Conservation (phyloP, 2,797 vertebrate species). For the Limosa lapponica region DNA sequence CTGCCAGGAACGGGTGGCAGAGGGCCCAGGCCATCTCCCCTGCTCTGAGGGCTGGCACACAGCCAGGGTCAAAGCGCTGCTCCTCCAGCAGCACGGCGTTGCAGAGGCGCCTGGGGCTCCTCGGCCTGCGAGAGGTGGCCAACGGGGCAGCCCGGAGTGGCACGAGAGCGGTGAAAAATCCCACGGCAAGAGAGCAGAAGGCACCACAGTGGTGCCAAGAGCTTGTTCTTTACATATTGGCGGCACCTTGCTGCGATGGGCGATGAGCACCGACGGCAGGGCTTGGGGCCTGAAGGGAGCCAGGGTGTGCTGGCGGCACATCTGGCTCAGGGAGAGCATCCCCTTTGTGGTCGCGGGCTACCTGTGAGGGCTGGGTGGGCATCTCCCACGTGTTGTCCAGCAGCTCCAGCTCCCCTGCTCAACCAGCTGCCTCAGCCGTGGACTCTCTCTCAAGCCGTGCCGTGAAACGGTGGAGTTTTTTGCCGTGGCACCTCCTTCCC, state of each 20-base stretch:
- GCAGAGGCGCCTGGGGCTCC: background rate
- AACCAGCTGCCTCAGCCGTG: background rate
- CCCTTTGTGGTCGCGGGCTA: background rate
- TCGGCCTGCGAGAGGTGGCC: background rate
- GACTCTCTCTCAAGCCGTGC: background rate
- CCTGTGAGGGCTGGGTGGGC: background rate
- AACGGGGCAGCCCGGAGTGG: background rate
- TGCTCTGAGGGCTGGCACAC: background rate
- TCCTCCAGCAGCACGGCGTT: background rate
- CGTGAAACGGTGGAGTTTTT: background rate
- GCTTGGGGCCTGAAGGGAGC: background rate
- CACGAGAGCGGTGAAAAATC: background rate
- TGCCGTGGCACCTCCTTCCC: background rate
- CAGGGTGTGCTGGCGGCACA: background rate
- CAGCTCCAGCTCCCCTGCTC: background rate
- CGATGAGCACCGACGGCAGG: background rate
- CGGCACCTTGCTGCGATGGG: fast-evolving
- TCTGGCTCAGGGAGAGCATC: background rate
- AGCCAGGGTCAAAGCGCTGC: background rate
- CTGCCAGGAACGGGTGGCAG: background rate
- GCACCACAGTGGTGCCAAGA: fast-evolving
- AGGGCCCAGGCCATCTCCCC: background rate
- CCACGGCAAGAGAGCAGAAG: background rate
- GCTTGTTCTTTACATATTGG: background rate
- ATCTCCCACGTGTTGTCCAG: background rate